A percentile compares a stretch with the other conserved stretches of the same genome.
Evolutionary conservation across 2,797 vertebrate genomes (phyloP).

Genomic region (Bovichtus variegatus): DNA sequence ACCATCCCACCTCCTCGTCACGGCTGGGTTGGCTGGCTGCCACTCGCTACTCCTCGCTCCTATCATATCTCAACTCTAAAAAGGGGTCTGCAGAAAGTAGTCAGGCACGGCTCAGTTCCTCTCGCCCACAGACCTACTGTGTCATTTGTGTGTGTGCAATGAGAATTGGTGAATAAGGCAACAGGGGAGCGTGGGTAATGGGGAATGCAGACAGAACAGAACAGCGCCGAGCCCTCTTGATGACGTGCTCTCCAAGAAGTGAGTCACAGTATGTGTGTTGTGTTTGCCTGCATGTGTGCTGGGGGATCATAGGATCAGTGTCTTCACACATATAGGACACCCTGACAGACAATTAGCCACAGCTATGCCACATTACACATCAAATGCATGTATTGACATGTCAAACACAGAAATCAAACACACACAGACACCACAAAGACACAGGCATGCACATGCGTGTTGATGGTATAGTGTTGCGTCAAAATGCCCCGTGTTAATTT

Average conservation of each 20-base stretch:
- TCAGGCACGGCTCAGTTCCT: conserved; percentile 55
- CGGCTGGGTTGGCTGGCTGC: conserved; percentile 37
- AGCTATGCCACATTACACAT: conserved; percentile 17
- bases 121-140: conserved; percentile 63
- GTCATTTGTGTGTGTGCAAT: conserved; percentile 54
- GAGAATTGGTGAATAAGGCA: conserved; percentile 60
- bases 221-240: conserved; percentile 42
- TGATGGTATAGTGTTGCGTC: not conserved
- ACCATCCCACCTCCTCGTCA: conserved; percentile 42
- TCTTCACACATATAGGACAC: conserved; percentile 32
- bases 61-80: conserved; percentile 52
- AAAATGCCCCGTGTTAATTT: not conserved
- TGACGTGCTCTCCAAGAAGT: conserved; percentile 50
- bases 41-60: conserved; percentile 39
- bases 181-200: conserved; percentile 67
- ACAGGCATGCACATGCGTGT: not conserved
- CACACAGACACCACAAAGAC: conserved; percentile 12
- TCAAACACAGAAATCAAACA: conserved; percentile 19
- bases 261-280: conserved; percentile 53
- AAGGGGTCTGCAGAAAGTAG: conserved; percentile 49
- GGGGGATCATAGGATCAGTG: conserved; percentile 48
- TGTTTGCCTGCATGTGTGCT: conserved; percentile 48
- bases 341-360: conserved; percentile 38
- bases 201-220: conserved; percentile 59
- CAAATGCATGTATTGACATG: conserved; percentile 33